Evolutionary conservation across 2,797 vertebrate species (phyloP).

Genomic region (Holocentrus rufus): DNA sequence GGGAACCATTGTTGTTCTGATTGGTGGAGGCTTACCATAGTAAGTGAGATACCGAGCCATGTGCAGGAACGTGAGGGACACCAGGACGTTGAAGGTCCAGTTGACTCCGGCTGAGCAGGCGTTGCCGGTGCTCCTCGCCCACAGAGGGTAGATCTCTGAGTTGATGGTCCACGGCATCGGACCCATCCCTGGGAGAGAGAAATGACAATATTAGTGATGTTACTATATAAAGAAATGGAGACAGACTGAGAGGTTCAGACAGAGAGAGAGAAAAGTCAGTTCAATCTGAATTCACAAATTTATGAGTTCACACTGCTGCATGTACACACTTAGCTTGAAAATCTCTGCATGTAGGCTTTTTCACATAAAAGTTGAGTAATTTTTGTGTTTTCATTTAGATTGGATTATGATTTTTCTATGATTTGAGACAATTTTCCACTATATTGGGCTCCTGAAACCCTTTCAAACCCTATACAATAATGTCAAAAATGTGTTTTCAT

Average conservation of each 20-base stretch:
- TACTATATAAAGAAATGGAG: background rate
- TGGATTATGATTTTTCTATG: too few relatives aligned
- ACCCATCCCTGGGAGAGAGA: constrained; percentile 90
- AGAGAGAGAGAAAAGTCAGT: background rate
- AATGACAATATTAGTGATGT: background rate
- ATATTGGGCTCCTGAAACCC: too few relatives aligned
- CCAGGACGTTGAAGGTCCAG: constrained; percentile 96
- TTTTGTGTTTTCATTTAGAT: too few relatives aligned
- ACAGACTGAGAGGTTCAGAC: background rate
- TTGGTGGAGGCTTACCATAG: constrained; percentile 84
- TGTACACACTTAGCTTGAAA: too few relatives aligned
- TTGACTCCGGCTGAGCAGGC: constrained; percentile 96
- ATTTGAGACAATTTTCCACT: too few relatives aligned
- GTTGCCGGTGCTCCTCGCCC: constrained; percentile 97
- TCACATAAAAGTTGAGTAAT: too few relatives aligned
- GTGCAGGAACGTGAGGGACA: constrained; percentile 96
- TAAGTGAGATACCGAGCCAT: constrained; percentile 95
- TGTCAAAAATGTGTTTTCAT: too few relatives aligned
- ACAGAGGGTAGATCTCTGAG: constrained; percentile 98
- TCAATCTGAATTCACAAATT: too few relatives aligned
- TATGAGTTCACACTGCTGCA: too few relatives aligned
- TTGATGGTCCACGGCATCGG: constrained; percentile 99
- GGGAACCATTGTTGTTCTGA: background rate
- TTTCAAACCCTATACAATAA: too few relatives aligned
- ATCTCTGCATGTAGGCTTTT: too few relatives aligned